A percentile compares a stretch with the other conserved stretches of the same genome.
Evolutionary conservation across 2,888 invertebrate species (phyloP).

Genomic region (Sepioteuthis lessoniana): DNA sequence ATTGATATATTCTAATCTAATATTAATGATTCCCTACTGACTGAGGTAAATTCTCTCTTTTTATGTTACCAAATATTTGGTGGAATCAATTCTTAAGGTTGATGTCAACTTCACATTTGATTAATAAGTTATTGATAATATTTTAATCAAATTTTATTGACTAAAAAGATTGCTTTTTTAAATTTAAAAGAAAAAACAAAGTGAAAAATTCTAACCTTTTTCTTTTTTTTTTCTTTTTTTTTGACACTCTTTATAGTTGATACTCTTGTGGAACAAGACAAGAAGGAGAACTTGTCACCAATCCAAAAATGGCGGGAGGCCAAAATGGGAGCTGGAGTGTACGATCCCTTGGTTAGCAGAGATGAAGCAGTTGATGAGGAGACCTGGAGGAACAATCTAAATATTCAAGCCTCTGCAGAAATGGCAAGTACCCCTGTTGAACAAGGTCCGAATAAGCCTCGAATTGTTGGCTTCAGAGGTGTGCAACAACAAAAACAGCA

Average conservation of each 20-base stretch:
- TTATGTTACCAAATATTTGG: too few species aligned
- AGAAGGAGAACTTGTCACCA: slow-evolving; percentile 39
- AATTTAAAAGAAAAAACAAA: not conserved
- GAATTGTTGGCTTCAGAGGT: not conserved
- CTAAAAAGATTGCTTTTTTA: too few species aligned
- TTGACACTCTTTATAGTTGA: not conserved
- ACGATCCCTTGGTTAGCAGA: not conserved
- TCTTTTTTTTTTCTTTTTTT: not conserved
- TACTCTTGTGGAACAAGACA: slow-evolving; percentile 42
- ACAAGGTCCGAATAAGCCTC: not conserved
- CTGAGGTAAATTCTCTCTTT: too few species aligned
- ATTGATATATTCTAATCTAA: too few species aligned
- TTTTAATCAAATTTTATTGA: too few species aligned
- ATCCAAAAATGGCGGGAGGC: slow-evolving; percentile 37
- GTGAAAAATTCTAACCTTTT: not conserved
- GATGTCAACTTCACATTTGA: too few species aligned
- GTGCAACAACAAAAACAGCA: not conserved
- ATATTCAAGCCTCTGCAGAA: not conserved
- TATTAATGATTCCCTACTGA: too few species aligned
- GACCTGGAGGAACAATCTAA: slow-evolving; percentile 40
- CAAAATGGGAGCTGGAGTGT: not conserved
- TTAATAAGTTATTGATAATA: too few species aligned
- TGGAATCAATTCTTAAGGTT: too few species aligned
- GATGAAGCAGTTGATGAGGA: not conserved
- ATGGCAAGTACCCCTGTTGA: not conserved